Evolutionary conservation across 2,113 vertebrate genomes (phyloP).

Genomic region (Cairina moschata): DNA sequence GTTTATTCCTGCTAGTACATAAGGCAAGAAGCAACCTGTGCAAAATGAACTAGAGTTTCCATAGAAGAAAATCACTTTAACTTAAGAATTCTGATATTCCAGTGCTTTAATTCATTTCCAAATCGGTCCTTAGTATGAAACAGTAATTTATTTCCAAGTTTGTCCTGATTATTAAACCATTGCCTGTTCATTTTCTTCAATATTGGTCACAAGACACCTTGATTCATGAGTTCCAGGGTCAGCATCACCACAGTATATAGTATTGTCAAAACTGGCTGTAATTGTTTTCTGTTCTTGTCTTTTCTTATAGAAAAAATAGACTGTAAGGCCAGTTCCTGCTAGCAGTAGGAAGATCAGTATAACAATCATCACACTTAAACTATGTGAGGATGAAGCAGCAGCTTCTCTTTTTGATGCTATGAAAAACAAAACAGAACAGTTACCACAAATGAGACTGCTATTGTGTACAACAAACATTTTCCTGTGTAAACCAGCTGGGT

Average conservation of each 20-base stretch:
- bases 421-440: slow-evolving; percentile 21
- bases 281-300: slow-evolving; percentile 58
- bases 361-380: slow-evolving; percentile 76
- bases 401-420: slow-evolving; percentile 49
- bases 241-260: slow-evolving; percentile 81
- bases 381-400: slow-evolving; percentile 12
- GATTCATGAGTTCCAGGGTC: slow-evolving; percentile 78
- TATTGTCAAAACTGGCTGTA: slow-evolving; percentile 86
- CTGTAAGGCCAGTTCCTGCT: slow-evolving; percentile 67
- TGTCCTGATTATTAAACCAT: slow-evolving; percentile 41
- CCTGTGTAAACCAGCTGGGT: not conserved
- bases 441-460: not conserved
- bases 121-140: not conserved
- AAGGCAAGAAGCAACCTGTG: slow-evolving; percentile 24
- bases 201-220: slow-evolving; percentile 87
- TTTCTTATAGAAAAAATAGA: slow-evolving; percentile 84
- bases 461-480: not conserved
- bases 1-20: slow-evolving; percentile 4
- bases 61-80: slow-evolving; percentile 37
- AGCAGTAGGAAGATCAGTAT: slow-evolving; percentile 81
- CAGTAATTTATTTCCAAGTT: not conserved
- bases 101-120: not conserved
- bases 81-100: slow-evolving; percentile 15
- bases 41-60: slow-evolving; percentile 20
- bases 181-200: slow-evolving; percentile 90